Evolutionary conservation across 2,113 vertebrate genomes (phyloP).

Genomic region (Suricata suricatta): DNA sequence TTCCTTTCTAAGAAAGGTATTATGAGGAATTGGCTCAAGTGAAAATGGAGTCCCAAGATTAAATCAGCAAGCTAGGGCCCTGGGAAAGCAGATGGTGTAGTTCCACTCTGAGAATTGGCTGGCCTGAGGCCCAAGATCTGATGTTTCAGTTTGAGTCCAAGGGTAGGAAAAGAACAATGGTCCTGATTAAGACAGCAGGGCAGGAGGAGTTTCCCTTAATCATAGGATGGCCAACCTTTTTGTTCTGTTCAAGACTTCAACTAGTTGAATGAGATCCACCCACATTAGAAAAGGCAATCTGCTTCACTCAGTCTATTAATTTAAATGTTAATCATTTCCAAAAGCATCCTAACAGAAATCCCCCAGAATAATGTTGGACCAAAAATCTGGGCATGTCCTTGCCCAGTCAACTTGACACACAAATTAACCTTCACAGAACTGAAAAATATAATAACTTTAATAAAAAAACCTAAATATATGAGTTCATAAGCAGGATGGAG

Average conservation of each 20-base stretch:
- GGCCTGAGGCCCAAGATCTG: neutral
- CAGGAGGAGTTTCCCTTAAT: neutral
- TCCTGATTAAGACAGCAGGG: neutral
- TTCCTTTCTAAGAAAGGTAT: neutral
- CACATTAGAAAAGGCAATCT: neutral
- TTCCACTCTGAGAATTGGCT: neutral
- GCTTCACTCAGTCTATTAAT: neutral
- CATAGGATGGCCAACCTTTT: neutral
- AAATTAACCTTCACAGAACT: neutral
- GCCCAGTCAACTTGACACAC: neutral
- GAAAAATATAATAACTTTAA: neutral
- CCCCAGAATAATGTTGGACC: neutral
- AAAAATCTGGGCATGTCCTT: neutral
- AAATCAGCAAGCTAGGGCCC: neutral
- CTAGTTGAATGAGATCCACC: neutral
- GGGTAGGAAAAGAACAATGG: neutral
- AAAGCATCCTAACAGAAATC: neutral
- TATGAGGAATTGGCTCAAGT: neutral
- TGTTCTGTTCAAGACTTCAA: neutral
- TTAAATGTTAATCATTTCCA: neutral
- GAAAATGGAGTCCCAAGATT: neutral
- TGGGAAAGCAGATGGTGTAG: neutral
- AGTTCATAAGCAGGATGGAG: neutral
- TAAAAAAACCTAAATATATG: neutral
- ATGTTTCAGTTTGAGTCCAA: neutral